Evolutionary conservation across 2,113 vertebrate species (phyloP).

Genomic region (Raphicerus campestris): DNA sequence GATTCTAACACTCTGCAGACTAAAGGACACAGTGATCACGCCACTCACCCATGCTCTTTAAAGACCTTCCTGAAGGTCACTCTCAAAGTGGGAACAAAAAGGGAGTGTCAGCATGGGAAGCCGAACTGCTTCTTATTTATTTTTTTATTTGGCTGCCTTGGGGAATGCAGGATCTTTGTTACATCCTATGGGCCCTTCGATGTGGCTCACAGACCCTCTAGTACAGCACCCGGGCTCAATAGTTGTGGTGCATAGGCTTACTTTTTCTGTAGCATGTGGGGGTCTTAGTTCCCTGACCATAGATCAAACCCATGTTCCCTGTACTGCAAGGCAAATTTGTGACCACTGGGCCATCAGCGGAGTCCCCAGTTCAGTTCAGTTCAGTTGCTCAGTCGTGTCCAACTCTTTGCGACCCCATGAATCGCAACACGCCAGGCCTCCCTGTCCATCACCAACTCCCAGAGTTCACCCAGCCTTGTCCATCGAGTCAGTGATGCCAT

Average conservation of each 20-base stretch:
- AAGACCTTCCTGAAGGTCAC: neutral
- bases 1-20: neutral
- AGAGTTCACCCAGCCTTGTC: no score
- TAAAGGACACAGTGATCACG: neutral
- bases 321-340: neutral
- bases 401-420: no score
- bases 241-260: neutral
- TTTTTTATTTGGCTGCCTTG: neutral
- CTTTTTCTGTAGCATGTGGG: neutral
- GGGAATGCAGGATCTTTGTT: neutral
- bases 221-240: neutral
- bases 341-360: neutral
- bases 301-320: neutral
- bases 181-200: neutral
- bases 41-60: fast-evolving
- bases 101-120: neutral
- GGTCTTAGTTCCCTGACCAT: neutral
- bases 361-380: neutral
- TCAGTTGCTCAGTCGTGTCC: no score
- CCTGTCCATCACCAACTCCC: no score
- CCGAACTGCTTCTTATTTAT: neutral
- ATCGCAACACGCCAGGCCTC: no score
- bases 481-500: no score
- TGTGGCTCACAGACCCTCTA: neutral
- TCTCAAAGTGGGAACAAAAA: neutral